Evolutionary conservation across 2,888 invertebrate species (phyloP).

Genomic region (Amphipyra berbera): DNA sequence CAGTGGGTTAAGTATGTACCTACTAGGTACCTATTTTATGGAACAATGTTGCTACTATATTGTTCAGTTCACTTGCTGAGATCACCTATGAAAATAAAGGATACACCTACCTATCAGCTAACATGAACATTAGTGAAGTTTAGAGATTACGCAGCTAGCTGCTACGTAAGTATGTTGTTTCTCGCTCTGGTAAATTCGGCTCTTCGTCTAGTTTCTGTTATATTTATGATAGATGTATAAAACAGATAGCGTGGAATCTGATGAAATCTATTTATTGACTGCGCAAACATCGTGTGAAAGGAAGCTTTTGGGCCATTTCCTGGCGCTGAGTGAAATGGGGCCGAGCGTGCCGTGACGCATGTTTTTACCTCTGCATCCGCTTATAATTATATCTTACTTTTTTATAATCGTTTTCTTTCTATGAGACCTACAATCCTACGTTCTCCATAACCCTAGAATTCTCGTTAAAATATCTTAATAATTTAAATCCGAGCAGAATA

Average conservation of each 20-base stretch:
- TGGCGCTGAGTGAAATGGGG: conserved; percentile 85
- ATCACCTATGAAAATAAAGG: no score
- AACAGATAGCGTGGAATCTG: conserved; percentile 70
- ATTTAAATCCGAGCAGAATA: background rate
- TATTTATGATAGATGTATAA: conserved; percentile 74
- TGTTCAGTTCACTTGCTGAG: no score
- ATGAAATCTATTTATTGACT: conserved; percentile 86
- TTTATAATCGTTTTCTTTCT: conserved; percentile 61
- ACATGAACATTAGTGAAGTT: no score
- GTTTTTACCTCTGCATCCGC: conserved; percentile 82
- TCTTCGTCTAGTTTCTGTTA: conserved; percentile 60
- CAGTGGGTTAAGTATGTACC: no score
- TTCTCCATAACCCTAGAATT: background rate
- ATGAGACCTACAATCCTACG: conserved; percentile 4
- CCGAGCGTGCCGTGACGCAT: conserved; percentile 79
- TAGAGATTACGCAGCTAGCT: background rate
- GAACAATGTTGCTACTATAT: no score
- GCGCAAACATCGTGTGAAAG: conserved; percentile 82
- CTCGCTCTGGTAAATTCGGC: conserved; percentile 18
- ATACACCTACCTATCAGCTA: no score
- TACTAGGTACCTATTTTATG: no score
- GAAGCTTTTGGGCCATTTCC: conserved; percentile 86
- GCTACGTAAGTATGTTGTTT: background rate
- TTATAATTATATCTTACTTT: conserved; percentile 74
- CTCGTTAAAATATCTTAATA: background rate